phyloP scores from a whole-genome alignment of 2,797 vertebrate species.

The Chelon labrosus region DNA sequence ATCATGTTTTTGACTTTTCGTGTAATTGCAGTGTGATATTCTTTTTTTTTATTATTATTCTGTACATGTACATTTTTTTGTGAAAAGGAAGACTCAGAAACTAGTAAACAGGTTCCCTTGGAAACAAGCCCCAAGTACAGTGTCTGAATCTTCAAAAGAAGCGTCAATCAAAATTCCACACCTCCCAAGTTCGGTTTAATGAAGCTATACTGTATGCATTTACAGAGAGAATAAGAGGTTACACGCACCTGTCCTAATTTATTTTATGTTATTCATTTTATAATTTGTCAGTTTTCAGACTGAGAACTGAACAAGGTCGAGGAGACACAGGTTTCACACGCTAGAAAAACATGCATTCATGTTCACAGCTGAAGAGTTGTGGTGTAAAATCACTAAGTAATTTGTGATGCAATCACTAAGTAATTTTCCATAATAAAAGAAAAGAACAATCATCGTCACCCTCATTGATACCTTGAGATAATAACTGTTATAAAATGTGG shows the following conservation, averaged over 20 bases:
- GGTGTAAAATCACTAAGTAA: neutral
- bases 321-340: neutral
- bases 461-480: slow-evolving; percentile 28
- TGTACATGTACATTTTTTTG: slow-evolving; percentile 10
- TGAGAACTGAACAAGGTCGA: neutral
- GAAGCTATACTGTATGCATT: slow-evolving; percentile 20
- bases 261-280: neutral
- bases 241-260: neutral
- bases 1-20: neutral
- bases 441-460: neutral
- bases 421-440: neutral
- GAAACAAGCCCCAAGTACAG: slow-evolving; percentile 53
- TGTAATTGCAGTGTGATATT: neutral
- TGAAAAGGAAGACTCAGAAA: slow-evolving; percentile 20
- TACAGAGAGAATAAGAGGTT: neutral
- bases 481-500: slow-evolving; percentile 16
- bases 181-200: slow-evolving; percentile 39
- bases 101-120: slow-evolving; percentile 55
- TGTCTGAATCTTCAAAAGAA: slow-evolving; percentile 43
- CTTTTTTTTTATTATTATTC: neutral
- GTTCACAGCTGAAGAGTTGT: neutral
- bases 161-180: slow-evolving; percentile 34
- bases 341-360: neutral
- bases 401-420: slow-evolving; percentile 10
- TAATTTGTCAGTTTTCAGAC: neutral